A percentile compares a stretch with the other conserved stretches of the same genome.
Evolutionary conservation across 2,113 vertebrate genomes (phyloP).

Genomic region (Oryzias woworae): DNA sequence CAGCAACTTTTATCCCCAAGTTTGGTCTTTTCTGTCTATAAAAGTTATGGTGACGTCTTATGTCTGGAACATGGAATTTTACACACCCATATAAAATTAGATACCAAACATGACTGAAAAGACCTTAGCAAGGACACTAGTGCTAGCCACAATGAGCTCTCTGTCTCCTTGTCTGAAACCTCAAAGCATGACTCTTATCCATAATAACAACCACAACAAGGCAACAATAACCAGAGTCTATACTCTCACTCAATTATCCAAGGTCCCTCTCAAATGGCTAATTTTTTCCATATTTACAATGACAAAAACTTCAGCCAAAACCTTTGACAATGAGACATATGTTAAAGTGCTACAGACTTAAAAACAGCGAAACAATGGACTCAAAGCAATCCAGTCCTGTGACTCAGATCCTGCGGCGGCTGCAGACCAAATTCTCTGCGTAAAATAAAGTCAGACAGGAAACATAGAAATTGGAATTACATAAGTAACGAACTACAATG

Average conservation of each 20-base stretch:
- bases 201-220: slow-evolving; percentile 23
- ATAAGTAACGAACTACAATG: too few relatives aligned
- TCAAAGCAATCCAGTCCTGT: slow-evolving; percentile 6
- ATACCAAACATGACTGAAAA: slow-evolving; percentile 33
- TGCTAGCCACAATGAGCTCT: slow-evolving; percentile 25
- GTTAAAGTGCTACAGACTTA: slow-evolving; percentile 11
- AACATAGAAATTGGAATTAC: background rate
- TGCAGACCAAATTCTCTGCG: slow-evolving; percentile 16
- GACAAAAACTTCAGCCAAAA: slow-evolving; percentile 2
- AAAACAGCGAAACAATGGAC: slow-evolving; percentile 29
- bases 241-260: too few relatives aligned
- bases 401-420: slow-evolving; percentile 24
- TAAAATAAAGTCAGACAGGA: slow-evolving; percentile 19
- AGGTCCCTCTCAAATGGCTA: slow-evolving; percentile 4
- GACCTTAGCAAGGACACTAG: slow-evolving; percentile 17
- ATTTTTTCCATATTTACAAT: slow-evolving; percentile 10
- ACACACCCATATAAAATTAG: slow-evolving; percentile 25
- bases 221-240: slow-evolving; percentile 9
- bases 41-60: slow-evolving; percentile 17
- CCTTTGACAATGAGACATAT: slow-evolving; percentile 2
- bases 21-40: slow-evolving; percentile 11
- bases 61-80: slow-evolving; percentile 22
- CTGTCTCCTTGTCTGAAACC: slow-evolving; percentile 43
- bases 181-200: slow-evolving; percentile 42
- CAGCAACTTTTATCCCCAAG: background rate